A percentile compares a stretch with the other conserved stretches of the same genome.
Evolutionary conservation across 1,140 invertebrate species (phyloP).

Genomic region (Aleiodes sp.): DNA sequence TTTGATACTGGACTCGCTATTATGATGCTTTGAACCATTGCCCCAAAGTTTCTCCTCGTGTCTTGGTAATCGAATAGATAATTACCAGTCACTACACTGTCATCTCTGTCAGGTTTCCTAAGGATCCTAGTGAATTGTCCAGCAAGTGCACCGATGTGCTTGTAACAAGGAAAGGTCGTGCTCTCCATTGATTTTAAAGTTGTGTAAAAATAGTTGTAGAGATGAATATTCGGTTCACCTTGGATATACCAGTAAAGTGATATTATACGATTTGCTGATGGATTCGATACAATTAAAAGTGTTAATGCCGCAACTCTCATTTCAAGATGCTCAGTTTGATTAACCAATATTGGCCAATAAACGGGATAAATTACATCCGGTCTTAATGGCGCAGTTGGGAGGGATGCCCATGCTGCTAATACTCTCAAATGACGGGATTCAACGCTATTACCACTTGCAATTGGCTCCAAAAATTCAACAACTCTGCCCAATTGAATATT

Average conservation of each 20-base stretch:
- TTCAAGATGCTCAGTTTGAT: conserved; percentile 73
- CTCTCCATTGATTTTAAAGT: conserved; percentile 75
- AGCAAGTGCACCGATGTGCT: conserved; percentile 67
- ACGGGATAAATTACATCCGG: conserved; percentile 70
- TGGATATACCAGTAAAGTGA: conserved; percentile 76
- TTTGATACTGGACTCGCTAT: conserved; percentile 72
- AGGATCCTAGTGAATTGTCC: conserved; percentile 70
- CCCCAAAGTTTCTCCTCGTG: conserved; percentile 69
- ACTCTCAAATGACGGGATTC: conserved; percentile 69
- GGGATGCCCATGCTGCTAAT: conserved; percentile 71
- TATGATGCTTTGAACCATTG: conserved; percentile 69
- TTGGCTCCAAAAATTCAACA: conserved; percentile 71
- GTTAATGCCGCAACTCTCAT: conserved; percentile 73
- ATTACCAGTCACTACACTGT: conserved; percentile 71
- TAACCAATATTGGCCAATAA: conserved; percentile 76
- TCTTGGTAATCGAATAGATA: conserved; percentile 74
- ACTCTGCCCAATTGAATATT: conserved; percentile 72
- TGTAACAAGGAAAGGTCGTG: conserved; percentile 73
- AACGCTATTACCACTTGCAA: conserved; percentile 64
- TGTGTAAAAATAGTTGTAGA: conserved; percentile 78
- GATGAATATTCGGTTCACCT: conserved; percentile 70
- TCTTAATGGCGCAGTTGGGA: conserved; percentile 65
- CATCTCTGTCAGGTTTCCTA: conserved; percentile 58
- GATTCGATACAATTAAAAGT: conserved; percentile 70
- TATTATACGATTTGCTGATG: conserved; percentile 71